These are phyloP conservation scores for Orthonyx spaldingii DNA, from an alignment of 2,113 vertebrate genomes.

Conservation along the genomic window DNA sequence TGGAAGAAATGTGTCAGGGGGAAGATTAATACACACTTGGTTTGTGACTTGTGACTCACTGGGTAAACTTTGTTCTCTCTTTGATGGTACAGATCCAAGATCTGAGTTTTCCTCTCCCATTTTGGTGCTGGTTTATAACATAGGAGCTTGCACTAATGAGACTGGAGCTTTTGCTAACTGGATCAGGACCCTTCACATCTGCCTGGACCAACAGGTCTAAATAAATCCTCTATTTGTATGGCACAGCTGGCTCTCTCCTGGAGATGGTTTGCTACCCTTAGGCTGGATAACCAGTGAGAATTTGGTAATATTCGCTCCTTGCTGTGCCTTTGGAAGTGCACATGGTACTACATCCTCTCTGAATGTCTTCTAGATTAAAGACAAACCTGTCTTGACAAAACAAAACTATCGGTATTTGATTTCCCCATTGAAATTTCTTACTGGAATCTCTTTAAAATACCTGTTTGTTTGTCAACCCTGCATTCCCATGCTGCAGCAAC, in stretches of 20 bases:
- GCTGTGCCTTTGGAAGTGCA: background rate
- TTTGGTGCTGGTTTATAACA: constrained; percentile 44
- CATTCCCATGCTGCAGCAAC: background rate
- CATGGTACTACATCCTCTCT: background rate
- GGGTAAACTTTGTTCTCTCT: constrained; percentile 39
- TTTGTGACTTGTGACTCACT: constrained; percentile 61
- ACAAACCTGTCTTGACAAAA: background rate
- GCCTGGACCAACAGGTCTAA: background rate
- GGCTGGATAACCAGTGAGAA: background rate
- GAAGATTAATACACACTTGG: constrained; percentile 35
- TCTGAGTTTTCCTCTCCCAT: constrained; percentile 20
- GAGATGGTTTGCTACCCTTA: background rate
- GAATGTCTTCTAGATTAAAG: background rate
- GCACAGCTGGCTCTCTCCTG: background rate
- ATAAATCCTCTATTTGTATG: background rate
- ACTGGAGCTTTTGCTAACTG: background rate
- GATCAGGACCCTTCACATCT: background rate
- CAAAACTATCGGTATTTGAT: background rate
- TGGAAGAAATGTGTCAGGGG: constrained; percentile 48
- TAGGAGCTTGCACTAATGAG: background rate
- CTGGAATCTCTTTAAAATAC: background rate
- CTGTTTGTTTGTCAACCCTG: background rate
- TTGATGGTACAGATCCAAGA: constrained; percentile 33
- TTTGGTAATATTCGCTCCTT: background rate
- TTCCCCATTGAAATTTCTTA: background rate